Percentiles rank a stretch among this genome's conserved stretches.
phyloP scores from a whole-genome alignment of 2,888 invertebrate genomes.

The Limnephilus marmoratus region DNA sequence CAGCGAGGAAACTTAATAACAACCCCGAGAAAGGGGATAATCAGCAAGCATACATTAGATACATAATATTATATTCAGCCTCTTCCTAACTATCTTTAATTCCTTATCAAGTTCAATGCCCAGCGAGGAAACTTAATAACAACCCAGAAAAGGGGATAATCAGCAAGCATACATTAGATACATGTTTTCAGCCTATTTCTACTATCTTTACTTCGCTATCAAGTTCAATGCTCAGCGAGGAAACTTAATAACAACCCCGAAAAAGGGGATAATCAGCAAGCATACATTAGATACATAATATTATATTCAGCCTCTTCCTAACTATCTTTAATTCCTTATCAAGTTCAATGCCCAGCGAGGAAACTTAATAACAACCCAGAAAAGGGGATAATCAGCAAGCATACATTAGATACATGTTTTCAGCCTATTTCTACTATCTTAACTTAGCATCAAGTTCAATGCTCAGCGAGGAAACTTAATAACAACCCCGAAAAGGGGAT shows the following conservation, averaged over 20 bases:
- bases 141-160: background rate
- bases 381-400: background rate
- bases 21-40: background rate
- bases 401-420: background rate
- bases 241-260: background rate
- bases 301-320: no score
- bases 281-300: no score
- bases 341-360: slow-evolving; percentile 36
- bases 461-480: background rate
- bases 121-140: background rate
- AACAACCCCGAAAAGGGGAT: background rate
- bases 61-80: no score
- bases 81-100: slow-evolving; percentile 41
- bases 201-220: slow-evolving; percentile 42
- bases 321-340: slow-evolving; percentile 40
- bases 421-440: slow-evolving; percentile 4
- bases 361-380: background rate
- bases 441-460: slow-evolving; percentile 50
- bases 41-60: background rate
- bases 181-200: background rate
- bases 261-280: no score
- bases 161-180: background rate
- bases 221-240: slow-evolving; percentile 37
- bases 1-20: background rate
- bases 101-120: slow-evolving; percentile 44